phyloP scores from a whole-genome alignment of 2,888 invertebrate genomes.

The Sabellastarte sp. region DNA sequence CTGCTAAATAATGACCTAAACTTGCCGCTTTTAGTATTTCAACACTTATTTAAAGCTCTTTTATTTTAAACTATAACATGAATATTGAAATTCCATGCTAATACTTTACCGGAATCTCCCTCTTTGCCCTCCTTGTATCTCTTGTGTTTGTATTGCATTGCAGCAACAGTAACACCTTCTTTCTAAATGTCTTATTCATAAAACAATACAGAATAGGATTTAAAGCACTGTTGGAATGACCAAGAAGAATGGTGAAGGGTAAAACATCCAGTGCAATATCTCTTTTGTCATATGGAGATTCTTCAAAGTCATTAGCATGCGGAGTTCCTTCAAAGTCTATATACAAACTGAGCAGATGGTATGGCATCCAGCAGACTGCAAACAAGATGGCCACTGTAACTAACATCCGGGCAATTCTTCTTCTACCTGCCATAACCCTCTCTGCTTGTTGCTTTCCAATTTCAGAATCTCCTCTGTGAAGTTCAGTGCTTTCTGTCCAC shows the following conservation, averaged over 20 bases:
- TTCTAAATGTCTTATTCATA: constrained; percentile 26
- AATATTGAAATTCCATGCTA: no score
- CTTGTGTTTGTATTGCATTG: neutral
- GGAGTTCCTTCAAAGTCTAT: constrained; percentile 15
- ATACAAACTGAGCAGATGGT: constrained; percentile 22
- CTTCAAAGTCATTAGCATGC: no score
- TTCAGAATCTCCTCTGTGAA: constrained; percentile 41
- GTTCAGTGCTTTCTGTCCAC: constrained; percentile 37
- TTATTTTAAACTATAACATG: neutral
- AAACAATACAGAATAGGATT: constrained; percentile 33
- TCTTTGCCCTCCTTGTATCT: neutral
- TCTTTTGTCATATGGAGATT: no score
- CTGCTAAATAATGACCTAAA: no score
- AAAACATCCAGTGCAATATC: constrained; percentile 45
- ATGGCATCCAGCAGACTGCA: constrained; percentile 76
- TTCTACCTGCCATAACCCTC: constrained; percentile 38
- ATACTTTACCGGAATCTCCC: neutral
- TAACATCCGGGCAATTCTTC: constrained; percentile 76
- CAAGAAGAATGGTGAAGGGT: constrained; percentile 27
- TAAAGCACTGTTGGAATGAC: constrained; percentile 33
- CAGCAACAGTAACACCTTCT: constrained; percentile 5
- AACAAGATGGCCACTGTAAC: constrained; percentile 74
- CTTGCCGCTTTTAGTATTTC: no score
- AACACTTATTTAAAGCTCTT: neutral
- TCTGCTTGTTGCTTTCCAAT: constrained; percentile 7